Percentiles rank a stretch among this genome's conserved stretches.
phyloP scores from a whole-genome alignment of 1,140 invertebrate genomes.

The Thaumatotibia leucotreta region DNA sequence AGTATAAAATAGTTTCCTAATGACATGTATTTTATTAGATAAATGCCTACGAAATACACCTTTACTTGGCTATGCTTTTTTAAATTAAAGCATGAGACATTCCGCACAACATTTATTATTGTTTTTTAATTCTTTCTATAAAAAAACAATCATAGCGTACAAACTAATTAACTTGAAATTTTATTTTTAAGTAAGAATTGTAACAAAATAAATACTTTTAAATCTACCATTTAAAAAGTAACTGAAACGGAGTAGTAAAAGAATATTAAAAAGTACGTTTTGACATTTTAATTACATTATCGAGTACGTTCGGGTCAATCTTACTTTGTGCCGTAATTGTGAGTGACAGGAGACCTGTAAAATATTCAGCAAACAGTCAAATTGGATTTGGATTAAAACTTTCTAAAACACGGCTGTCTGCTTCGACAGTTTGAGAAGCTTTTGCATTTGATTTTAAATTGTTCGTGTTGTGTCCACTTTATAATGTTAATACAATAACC shows the following conservation, averaged over 20 bases:
- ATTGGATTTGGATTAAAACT: conserved; percentile 5
- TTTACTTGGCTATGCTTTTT: too few relatives aligned
- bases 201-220: not conserved
- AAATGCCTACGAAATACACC: too few relatives aligned
- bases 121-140: too few relatives aligned
- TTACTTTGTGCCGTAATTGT: not conserved
- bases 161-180: too few relatives aligned
- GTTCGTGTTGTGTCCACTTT: not conserved
- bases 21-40: too few relatives aligned
- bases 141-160: too few relatives aligned
- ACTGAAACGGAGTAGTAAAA: not conserved
- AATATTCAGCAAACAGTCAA: not conserved
- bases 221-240: not conserved
- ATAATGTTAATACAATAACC: too few relatives aligned
- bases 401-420: not conserved
- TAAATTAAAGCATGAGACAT: too few relatives aligned
- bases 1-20: too few relatives aligned
- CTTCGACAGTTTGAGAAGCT: not conserved
- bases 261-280: not conserved
- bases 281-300: not conserved
- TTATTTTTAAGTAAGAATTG: not conserved
- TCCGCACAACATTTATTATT: too few relatives aligned
- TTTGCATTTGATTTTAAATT: not conserved
- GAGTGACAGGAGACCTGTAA: not conserved
- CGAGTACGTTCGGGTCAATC: conserved; percentile 1